Evolutionary conservation across 2,797 vertebrate species (phyloP).

Genomic region (Lutra lutra): DNA sequence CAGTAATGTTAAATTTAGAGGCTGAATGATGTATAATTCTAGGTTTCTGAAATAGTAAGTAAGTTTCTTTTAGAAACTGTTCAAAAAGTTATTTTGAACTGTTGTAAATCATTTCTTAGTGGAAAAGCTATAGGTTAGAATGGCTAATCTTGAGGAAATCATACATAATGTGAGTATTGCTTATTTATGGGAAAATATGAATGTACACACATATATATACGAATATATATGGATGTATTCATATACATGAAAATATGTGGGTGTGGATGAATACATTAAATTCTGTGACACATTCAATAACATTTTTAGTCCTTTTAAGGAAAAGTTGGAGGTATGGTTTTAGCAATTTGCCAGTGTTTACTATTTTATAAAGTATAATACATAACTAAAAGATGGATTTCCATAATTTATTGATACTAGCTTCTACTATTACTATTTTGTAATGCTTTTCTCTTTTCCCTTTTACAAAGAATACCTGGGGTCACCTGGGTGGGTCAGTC

Average conservation of each 20-base stretch:
- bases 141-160: slow-evolving; percentile 4
- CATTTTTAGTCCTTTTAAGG: neutral
- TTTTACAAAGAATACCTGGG: neutral
- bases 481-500: no score
- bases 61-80: slow-evolving; percentile 24
- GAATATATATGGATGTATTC: neutral
- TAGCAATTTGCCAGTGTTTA: neutral
- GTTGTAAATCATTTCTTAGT: neutral
- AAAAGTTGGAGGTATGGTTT: neutral
- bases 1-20: neutral
- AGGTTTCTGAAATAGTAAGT: slow-evolving; percentile 37
- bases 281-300: neutral
- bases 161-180: neutral
- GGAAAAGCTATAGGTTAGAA: neutral
- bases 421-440: neutral
- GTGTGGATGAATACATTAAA: neutral
- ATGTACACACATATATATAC: neutral
- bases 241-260: neutral
- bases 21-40: neutral
- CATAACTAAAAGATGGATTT: neutral
- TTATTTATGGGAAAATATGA: neutral
- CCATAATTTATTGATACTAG: neutral
- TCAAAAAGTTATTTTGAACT: slow-evolving; percentile 23
- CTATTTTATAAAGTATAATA: slow-evolving; percentile 22
- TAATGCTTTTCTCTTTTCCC: neutral